Base-by-base conservation (phyloP, 2,888 invertebrate genomes). In the Dilophus febrilis region DNA sequence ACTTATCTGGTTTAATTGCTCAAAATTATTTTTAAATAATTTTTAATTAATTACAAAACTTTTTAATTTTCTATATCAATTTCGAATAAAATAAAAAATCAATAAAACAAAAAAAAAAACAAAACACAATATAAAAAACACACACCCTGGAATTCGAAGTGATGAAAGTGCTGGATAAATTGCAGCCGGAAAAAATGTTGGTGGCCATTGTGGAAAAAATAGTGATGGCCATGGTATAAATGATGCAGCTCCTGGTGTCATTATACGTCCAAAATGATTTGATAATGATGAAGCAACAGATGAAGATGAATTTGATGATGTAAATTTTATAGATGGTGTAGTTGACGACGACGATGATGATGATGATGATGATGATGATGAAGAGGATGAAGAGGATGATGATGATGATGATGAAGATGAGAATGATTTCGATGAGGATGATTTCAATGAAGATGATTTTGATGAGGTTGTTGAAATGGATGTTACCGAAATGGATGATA, bases 211-310 rank as follows among this genome's bases (percentile, higher is more conserved):
- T n/a, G 77, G 77, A 57, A 82, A 62, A 52, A 81, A 59, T 45
- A 79, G 72, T 34, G 81, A 81, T 52, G 78, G 77, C 80, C 79
- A 80, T 14, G 77, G 76, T 55, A 80, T 60, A 55, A 80, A 67
- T 41, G 78, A 75, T n/a, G 72, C 67, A n/a, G 73, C 67, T 41
- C n/a, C n/a, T n/a, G 70, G 71, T 42, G 57, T 56, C 55, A 61
- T 60, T 27, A 61, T 48, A 44, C 58, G 58, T 47, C 58, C 55
- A 55, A 39, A 39, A 17, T 36, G 28, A 17, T n/a, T n/a, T n/a
- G 36, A 11, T 13, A 28, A 17, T 12, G 27, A 14, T 17, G 36
- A 17, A 12, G 26, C 26, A 35, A 27, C 3, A 27, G 31, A n/a
- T 6, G 22, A 8, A 4, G 22, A 22, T 22, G 22, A 22, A 22